phyloP scores from a whole-genome alignment of 2,113 vertebrate species.

The Urocitellus parryii region DNA sequence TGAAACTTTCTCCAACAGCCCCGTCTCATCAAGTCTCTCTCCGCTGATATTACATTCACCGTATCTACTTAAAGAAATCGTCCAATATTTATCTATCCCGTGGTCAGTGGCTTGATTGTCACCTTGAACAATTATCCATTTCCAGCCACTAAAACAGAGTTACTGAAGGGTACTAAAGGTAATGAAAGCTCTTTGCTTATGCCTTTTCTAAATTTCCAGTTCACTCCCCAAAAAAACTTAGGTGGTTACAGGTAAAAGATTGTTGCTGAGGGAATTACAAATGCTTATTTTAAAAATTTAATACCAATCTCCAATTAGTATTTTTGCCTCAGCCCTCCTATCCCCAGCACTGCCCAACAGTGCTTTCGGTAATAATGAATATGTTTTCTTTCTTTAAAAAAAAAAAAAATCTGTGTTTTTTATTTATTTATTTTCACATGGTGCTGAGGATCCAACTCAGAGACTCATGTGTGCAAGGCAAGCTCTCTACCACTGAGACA shows the following conservation, averaged over 20 bases:
- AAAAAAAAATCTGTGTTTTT: too few species aligned
- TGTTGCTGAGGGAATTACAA: neutral
- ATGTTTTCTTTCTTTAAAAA: neutral
- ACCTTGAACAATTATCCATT: neutral
- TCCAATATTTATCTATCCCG: neutral
- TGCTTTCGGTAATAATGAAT: neutral
- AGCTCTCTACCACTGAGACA: too few species aligned
- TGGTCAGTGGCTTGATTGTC: neutral
- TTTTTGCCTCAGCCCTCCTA: neutral
- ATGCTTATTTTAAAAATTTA: neutral
- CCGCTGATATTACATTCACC: neutral
- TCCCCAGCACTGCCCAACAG: neutral
- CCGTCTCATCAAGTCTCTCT: neutral
- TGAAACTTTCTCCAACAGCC: neutral
- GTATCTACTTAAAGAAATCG: accelerated
- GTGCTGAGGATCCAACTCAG: too few species aligned
- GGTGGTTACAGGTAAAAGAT: neutral
- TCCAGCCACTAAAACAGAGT: neutral
- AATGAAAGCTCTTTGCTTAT: neutral
- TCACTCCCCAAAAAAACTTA: neutral
- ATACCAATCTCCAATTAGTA: neutral
- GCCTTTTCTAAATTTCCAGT: neutral
- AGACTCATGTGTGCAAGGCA: too few species aligned
- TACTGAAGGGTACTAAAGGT: neutral
- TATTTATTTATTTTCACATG: too few species aligned